A percentile compares a stretch with the other conserved stretches of the same genome.
Conservation (phyloP, 2,113 vertebrate genomes). For the Lampris megalopsis region DNA sequence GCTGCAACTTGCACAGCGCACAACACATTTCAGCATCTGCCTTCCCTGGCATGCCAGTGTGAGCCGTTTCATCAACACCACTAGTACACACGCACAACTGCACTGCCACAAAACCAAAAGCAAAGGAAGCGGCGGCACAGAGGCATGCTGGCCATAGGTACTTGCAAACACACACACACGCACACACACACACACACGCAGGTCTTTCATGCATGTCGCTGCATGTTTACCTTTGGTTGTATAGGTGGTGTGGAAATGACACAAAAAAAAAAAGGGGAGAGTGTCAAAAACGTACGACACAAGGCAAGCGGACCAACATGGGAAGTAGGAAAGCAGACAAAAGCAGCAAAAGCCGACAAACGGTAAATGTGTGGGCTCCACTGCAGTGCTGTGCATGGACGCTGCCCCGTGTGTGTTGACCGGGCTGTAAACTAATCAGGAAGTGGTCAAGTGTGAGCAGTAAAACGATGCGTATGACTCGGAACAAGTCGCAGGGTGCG, state of each 20-base stretch:
- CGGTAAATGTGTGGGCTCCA: slow-evolving; percentile 30
- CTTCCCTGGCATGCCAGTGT: too few species aligned
- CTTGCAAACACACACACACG: slow-evolving; percentile 42
- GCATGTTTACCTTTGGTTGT: slow-evolving; percentile 27
- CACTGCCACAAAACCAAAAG: too few species aligned
- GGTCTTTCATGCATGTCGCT: too few species aligned
- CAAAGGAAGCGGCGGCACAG: too few species aligned
- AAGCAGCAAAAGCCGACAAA: slow-evolving; percentile 20
- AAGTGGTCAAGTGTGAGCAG: slow-evolving; percentile 44
- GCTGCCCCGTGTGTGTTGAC: slow-evolving; percentile 6
- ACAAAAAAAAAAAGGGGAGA: slow-evolving; percentile 8
- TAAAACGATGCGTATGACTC: slow-evolving; percentile 49
- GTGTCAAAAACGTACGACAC: slow-evolving; percentile 27
- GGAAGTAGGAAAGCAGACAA: slow-evolving; percentile 36
- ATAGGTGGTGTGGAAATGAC: slow-evolving; percentile 10
- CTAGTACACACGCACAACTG: too few species aligned
- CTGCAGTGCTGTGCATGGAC: slow-evolving; percentile 35
- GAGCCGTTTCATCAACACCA: too few species aligned
- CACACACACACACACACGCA: slow-evolving; percentile 7
- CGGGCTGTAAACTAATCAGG: slow-evolving; percentile 42
- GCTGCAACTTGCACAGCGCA: too few species aligned
- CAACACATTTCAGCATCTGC: too few species aligned
- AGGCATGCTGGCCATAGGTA: neutral
- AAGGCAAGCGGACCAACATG: neutral
- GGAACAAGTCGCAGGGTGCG: slow-evolving; percentile 40